Conservation (phyloP, 2,888 invertebrate genomes). For the Nematopogon swammerdamellus region DNA sequence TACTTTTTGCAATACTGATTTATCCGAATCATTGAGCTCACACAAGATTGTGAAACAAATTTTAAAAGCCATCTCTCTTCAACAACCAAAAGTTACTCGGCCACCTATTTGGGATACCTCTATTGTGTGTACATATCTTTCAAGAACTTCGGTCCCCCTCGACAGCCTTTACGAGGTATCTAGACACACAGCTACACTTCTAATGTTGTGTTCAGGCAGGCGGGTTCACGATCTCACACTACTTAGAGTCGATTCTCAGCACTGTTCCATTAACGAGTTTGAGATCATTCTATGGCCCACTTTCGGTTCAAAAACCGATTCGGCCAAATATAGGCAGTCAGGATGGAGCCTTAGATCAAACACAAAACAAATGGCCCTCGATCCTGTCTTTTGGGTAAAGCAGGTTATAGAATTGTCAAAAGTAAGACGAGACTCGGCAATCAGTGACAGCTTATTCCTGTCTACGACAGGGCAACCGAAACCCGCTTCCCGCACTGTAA, state of each 20-base stretch:
- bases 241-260: neutral
- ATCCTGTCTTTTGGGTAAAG: too few relatives aligned
- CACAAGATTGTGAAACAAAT: conserved; percentile 6
- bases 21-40: neutral
- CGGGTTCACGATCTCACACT: conserved; percentile 10
- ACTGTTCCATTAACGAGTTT: too few relatives aligned
- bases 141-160: neutral
- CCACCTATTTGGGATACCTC: neutral
- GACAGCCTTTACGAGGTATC: neutral
- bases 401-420: too few relatives aligned
- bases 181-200: conserved; percentile 2
- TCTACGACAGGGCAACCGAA: too few relatives aligned
- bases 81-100: neutral
- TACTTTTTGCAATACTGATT: conserved; percentile 4
- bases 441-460: too few relatives aligned
- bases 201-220: conserved; percentile 10
- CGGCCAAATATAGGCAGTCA: too few relatives aligned
- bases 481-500: neutral
- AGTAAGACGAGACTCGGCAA: too few relatives aligned
- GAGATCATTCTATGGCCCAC: too few relatives aligned
- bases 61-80: conserved; percentile 6
- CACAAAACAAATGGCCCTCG: too few relatives aligned
- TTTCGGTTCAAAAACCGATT: too few relatives aligned
- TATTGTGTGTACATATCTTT: neutral
- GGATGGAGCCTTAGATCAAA: too few relatives aligned